Percentiles rank a stretch among this genome's conserved stretches.
Evolutionary conservation across 2,888 invertebrate genomes (phyloP).

Genomic region (Clitarchus hookeri): DNA sequence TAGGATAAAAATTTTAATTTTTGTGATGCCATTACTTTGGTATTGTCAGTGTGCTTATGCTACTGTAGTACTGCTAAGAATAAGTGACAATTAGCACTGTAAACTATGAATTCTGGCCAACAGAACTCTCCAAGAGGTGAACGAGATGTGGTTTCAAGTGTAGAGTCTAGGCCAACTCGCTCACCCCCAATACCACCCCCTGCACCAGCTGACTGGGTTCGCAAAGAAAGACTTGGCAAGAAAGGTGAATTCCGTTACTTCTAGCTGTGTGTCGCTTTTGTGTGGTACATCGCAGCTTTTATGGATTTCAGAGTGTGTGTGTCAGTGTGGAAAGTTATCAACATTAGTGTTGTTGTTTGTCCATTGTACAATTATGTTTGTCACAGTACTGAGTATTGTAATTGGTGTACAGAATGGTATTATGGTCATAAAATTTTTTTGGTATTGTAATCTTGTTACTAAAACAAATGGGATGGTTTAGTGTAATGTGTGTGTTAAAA

Average conservation of each 20-base stretch:
- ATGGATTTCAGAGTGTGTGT: conserved; percentile 2
- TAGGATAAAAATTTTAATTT: not conserved
- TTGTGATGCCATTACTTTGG: not conserved
- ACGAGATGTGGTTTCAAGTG: conserved; percentile 23
- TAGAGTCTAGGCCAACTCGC: conserved; percentile 49
- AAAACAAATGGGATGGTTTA: not conserved
- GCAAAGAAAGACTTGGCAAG: conserved; percentile 87
- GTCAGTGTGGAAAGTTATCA: not conserved
- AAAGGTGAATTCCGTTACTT: conserved; percentile 95
- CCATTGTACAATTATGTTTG: not conserved
- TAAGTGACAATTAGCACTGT: not conserved
- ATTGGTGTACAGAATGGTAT: not conserved
- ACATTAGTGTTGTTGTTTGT: not conserved
- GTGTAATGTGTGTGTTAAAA: conserved; percentile 15
- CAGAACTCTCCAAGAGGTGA: conserved; percentile 38
- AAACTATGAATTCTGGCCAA: not conserved
- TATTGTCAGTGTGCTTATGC: not conserved
- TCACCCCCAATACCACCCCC: conserved; percentile 58
- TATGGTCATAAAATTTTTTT: not conserved
- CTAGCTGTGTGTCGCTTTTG: conserved; percentile 55
- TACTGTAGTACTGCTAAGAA: not conserved
- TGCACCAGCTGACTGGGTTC: conserved; percentile 80
- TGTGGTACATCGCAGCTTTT: conserved; percentile 5
- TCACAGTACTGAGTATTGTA: not conserved
- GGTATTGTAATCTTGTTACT: not conserved